Conservation (phyloP, 2,113 vertebrate species). For the Caranx ignobilis region DNA sequence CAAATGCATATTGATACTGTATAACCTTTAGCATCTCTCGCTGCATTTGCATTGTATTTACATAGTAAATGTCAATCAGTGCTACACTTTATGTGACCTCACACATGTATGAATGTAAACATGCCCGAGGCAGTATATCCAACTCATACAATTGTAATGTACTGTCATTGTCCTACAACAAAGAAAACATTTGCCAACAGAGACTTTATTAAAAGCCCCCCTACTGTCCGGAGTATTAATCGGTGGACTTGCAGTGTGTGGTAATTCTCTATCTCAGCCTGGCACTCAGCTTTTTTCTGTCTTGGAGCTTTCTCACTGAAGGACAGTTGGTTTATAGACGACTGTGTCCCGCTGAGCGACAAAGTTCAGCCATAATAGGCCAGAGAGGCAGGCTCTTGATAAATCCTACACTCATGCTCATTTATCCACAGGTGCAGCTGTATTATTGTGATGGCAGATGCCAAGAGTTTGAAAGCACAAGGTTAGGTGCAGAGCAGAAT, state of each 20-base stretch:
- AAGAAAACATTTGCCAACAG: slow-evolving; percentile 22
- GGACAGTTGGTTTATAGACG: slow-evolving; percentile 65
- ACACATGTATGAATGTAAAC: slow-evolving; percentile 46
- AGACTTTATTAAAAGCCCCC: slow-evolving; percentile 20
- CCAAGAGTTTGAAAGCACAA: slow-evolving; percentile 60
- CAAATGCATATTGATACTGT: slow-evolving; percentile 55
- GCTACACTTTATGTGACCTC: slow-evolving; percentile 50
- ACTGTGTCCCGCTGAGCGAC: slow-evolving; percentile 25
- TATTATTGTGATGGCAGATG: slow-evolving; percentile 33
- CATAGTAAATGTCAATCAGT: slow-evolving; percentile 65
- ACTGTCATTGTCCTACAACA: slow-evolving; percentile 34
- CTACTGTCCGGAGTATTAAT: slow-evolving; percentile 29
- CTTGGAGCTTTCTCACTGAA: slow-evolving; percentile 62
- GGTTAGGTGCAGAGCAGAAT: slow-evolving; percentile 45
- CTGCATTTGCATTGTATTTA: slow-evolving; percentile 70
- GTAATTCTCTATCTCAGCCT: slow-evolving; percentile 33
- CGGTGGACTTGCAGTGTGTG: slow-evolving; percentile 13
- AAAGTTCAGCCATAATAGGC: slow-evolving; percentile 66
- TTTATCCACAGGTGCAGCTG: slow-evolving; percentile 57
- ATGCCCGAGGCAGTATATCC: slow-evolving; percentile 21
- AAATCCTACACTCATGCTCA: slow-evolving; percentile 58
- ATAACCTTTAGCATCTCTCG: slow-evolving; percentile 54
- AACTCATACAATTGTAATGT: slow-evolving; percentile 3
- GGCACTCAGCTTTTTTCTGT: slow-evolving; percentile 14
- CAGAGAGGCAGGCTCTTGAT: slow-evolving; percentile 52